Evolutionary conservation across 2,888 invertebrate genomes (phyloP), one percentile per base, ranked within the genome.

Genomic region (Sinodicranocentrus sp.): DNA sequence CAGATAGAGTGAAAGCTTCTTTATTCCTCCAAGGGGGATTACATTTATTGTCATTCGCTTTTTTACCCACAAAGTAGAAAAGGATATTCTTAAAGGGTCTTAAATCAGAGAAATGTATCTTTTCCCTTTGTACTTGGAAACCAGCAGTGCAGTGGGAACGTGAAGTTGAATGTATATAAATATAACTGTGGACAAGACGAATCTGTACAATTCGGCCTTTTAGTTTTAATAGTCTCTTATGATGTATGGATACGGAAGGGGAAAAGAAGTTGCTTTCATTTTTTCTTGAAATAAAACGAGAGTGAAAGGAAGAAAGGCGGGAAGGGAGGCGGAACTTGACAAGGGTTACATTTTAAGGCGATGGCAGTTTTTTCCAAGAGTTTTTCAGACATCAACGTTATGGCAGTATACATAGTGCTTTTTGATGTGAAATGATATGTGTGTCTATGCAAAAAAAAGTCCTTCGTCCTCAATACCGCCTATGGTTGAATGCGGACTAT

Each of bases 271-370:
- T 65, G 52, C 17, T 52, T 52, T 52, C 21, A 75, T 63, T 54
- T 78, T 68, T 78, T 61, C 21, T 1, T 10, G 52, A 67, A 48
- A 48, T n/a, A n/a, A 48, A 76, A 76, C 63, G 21, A 48, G 67
- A 33, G 65, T 39, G 39, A 57, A 77, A 67, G 68, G 76, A 43
- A 77, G 61, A 61, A 43, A 67, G 54, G 33, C 21, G 39, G 52
- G 21, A 63, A 17, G 21, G 57, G 25, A 65, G 28, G 43, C 76
- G 76, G 76, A 78, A 70, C 68, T 68, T 68, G 61, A 78, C 70
- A 78, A 43, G 77, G 68, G 77, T 44, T 70, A 28, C 68, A 70
- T 78, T 78, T 78, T 78, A 78, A 78, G 68, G 26, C 25, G 65
- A 48, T 68, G 43, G 23, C 15, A 26, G 48, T 25, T 65, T 43